Evolutionary conservation across 2,888 invertebrate genomes (phyloP).

Genomic region (Odontothrips loti): DNA sequence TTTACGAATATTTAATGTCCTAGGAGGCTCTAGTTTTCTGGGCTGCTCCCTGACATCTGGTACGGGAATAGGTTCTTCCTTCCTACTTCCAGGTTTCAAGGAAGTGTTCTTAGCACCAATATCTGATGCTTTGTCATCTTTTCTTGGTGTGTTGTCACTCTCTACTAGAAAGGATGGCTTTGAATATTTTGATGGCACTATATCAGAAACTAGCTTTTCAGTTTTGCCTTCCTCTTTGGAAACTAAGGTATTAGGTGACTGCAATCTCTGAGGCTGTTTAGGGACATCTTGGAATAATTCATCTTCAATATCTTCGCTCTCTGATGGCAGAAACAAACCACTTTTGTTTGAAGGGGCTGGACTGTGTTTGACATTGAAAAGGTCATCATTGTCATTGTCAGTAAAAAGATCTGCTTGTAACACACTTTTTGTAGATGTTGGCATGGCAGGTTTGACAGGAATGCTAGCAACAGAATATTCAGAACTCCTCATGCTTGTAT

Average conservation of each 20-base stretch:
- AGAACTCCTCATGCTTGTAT: background rate
- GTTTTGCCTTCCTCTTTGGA: background rate
- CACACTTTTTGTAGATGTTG: background rate
- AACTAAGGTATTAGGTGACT: background rate
- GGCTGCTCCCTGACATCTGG: background rate
- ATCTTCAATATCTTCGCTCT: constrained; percentile 33
- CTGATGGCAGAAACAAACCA: constrained; percentile 35
- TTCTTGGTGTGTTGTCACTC: background rate
- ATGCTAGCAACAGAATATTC: background rate
- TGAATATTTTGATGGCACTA: background rate
- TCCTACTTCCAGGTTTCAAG: constrained; percentile 25
- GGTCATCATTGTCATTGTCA: background rate
- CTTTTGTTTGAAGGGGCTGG: background rate
- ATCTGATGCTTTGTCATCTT: constrained; percentile 28
- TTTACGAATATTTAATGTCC: constrained; percentile 36
- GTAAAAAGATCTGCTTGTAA: background rate
- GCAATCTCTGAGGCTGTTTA: background rate
- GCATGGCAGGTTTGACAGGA: background rate
- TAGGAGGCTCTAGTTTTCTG: constrained; percentile 36
- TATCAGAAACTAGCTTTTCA: background rate
- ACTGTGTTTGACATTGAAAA: background rate
- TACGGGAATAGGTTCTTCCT: background rate
- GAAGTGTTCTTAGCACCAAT: constrained; percentile 27
- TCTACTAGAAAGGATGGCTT: background rate
- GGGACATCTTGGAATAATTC: constrained; percentile 13